Conservation (phyloP, 2,113 vertebrate species). For the Thomomys bottae region DNA sequence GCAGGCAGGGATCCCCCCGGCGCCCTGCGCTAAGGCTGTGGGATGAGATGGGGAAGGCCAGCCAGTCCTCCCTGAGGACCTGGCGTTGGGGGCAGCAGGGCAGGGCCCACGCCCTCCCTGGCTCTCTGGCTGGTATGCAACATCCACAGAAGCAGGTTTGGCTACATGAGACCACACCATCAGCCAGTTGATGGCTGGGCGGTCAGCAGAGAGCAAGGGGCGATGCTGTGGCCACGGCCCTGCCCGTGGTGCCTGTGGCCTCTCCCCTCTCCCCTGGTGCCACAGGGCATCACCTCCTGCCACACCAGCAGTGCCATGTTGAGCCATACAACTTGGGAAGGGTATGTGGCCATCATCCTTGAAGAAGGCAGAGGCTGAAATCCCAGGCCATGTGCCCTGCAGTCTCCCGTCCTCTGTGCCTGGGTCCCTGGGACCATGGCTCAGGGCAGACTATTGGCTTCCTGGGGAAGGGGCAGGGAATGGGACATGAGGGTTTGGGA, state of each 20-base stretch:
- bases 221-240: not conserved
- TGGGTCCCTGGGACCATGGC: not conserved
- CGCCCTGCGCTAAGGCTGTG: fast-evolving
- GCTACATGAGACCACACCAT: not conserved
- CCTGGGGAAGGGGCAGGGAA: not conserved
- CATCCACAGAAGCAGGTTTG: not conserved
- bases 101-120: no score
- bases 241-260: not conserved
- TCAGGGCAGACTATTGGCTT: not conserved
- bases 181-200: not conserved
- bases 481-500: no score
- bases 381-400: not conserved
- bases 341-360: not conserved
- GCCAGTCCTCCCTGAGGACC: not conserved
- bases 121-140: fast-evolving
- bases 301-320: fast-evolving
- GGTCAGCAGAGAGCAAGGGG: not conserved
- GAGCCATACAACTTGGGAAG: not conserved
- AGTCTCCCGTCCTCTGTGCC: not conserved
- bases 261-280: not conserved
- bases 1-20: fast-evolving
- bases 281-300: not conserved
- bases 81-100: fast-evolving
- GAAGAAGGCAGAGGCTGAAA: not conserved
- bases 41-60: not conserved